A percentile compares a stretch with the other conserved stretches of the same genome.
Conservation (phyloP, 2,113 vertebrate species). For the Scomber japonicus region DNA sequence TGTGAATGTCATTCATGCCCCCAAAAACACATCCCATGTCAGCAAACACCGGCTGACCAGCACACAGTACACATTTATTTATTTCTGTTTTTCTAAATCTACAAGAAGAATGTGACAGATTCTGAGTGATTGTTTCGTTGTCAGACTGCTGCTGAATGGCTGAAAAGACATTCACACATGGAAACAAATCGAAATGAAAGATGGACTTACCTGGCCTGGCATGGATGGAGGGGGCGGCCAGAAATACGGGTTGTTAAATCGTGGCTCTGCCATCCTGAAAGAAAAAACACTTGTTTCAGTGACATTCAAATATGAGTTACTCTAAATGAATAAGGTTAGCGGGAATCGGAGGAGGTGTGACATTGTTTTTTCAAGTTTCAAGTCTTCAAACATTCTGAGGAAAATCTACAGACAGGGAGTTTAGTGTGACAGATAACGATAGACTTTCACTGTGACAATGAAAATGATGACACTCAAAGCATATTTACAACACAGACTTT, state of each 20-base stretch:
- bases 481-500: not conserved
- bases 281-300: slow-evolving; percentile 20
- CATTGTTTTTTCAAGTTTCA: not conserved
- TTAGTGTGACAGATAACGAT: not conserved
- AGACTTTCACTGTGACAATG: not conserved
- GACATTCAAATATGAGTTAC: not conserved
- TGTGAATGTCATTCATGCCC: slow-evolving; percentile 71
- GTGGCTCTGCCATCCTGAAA: slow-evolving; percentile 96
- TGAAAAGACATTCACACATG: slow-evolving; percentile 74
- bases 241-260: slow-evolving; percentile 99
- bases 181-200: slow-evolving; percentile 44
- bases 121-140: slow-evolving; percentile 7
- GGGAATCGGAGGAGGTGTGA: too few species aligned
- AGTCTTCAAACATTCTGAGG: not conserved
- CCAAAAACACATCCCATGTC: slow-evolving; percentile 3
- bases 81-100: not conserved
- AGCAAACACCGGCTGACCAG: slow-evolving; percentile 13
- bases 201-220: slow-evolving; percentile 94
- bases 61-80: not conserved
- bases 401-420: not conserved
- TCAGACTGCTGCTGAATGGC: slow-evolving; percentile 43
- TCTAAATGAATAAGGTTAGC: not conserved
- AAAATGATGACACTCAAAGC: not conserved
- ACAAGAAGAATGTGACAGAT: not conserved
- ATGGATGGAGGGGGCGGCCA: slow-evolving; percentile 98